Evolutionary conservation across 2,888 invertebrate genomes (phyloP).

Genomic region (Netelia inedita): DNA sequence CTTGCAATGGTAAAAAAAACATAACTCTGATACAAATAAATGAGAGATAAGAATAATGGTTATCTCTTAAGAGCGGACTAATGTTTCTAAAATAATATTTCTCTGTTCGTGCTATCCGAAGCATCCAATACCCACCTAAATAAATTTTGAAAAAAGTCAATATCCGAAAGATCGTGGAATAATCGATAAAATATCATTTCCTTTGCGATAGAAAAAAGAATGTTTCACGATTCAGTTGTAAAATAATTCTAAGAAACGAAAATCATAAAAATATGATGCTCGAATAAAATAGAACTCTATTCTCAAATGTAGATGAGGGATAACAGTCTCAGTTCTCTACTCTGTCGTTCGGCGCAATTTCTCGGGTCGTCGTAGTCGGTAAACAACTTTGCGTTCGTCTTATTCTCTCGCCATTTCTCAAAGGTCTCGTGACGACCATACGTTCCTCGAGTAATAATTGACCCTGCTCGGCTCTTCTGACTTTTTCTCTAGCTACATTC

Average conservation of each 20-base stretch:
- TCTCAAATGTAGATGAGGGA: not conserved
- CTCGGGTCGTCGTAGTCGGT: conserved; percentile 87
- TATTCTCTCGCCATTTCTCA: conserved; percentile 88
- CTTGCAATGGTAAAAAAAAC: not conserved
- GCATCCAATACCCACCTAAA: no score
- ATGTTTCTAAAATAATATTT: not conserved
- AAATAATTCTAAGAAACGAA: not conserved
- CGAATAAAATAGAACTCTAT: no score
- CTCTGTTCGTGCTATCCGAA: not conserved
- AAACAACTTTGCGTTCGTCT: conserved; percentile 90
- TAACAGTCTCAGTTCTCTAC: conserved; percentile 24
- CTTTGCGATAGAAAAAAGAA: no score
- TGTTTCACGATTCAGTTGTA: no score
- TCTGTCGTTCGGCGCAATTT: conserved; percentile 69
- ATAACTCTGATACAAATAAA: not conserved
- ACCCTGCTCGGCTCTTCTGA: conserved; percentile 89
- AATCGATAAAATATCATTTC: no score
- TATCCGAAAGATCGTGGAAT: no score
- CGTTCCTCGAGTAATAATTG: conserved; percentile 87
- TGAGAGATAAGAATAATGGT: not conserved
- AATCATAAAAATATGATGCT: not conserved
- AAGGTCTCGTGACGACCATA: conserved; percentile 86
- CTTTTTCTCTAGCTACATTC: conserved; percentile 89
- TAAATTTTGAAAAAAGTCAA: no score
- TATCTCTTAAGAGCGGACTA: not conserved